Percentiles rank a stretch among this genome's conserved stretches.
These are phyloP conservation scores for Eurypyga helias DNA, from an alignment of 2,113 vertebrate species.

Conservation along the genomic window DNA sequence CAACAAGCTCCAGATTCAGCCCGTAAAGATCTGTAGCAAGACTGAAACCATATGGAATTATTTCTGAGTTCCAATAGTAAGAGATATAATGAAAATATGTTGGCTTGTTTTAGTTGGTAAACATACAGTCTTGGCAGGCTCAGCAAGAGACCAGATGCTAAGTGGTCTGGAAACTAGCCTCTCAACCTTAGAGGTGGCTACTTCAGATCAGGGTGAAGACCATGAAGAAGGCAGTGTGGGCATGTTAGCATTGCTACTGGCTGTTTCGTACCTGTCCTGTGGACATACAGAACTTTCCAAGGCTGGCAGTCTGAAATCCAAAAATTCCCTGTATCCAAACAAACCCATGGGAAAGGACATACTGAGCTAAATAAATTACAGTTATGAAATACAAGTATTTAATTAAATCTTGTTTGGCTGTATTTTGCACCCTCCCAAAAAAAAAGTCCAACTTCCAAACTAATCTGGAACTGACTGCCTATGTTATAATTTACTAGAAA, in stretches of 20 bases:
- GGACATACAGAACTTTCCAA: neutral
- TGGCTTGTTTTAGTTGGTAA: conserved; percentile 38
- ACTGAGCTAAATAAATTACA: conserved; percentile 40
- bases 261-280: neutral
- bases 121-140: neutral
- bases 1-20: neutral
- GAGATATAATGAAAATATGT: conserved; percentile 34
- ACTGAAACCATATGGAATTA: conserved; percentile 45
- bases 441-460: conserved; percentile 6
- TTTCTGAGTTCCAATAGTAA: conserved; percentile 40
- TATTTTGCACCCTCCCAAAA: neutral
- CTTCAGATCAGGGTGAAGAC: neutral
- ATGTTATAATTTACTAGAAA: conserved; percentile 64
- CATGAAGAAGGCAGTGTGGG: neutral
- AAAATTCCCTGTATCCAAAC: conserved; percentile 8
- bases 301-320: neutral
- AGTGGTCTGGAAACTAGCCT: neutral
- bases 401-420: conserved; percentile 58
- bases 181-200: neutral
- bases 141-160: neutral
- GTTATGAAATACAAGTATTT: conserved; percentile 63
- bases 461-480: conserved; percentile 46
- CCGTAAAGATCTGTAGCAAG: neutral
- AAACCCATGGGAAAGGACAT: conserved; percentile 33
- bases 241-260: neutral